Base-by-base conservation (phyloP, 2,888 invertebrate genomes). In the Itoplectis maculator region DNA sequence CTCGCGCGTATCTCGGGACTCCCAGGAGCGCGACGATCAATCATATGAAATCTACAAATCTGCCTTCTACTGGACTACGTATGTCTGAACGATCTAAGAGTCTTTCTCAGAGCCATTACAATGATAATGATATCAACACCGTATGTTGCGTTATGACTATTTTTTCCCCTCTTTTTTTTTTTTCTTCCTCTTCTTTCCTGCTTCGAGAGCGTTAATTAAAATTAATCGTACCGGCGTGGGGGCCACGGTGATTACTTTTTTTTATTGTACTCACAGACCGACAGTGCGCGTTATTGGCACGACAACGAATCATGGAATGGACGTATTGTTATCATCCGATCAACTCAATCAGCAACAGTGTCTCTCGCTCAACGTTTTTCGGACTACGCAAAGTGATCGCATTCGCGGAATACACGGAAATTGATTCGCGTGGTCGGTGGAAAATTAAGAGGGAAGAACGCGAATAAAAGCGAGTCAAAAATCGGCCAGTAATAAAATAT, bases 241-340 rank as follows among this genome's bases (percentile, higher is more conserved):
- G 15, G 35, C 49, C 49, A 65, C 49, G 47, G 18, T 69, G 78
- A 37, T 70, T n/a, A n/a, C n/a, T n/a, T n/a, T n/a, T n/a, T 74
- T 78, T 79, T 45, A 73, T 79, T 75, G 66, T 63, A 76, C 76
- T 72, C 68, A 79, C 59, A 69, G 54, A 72, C 72, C 75, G 76
- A 72, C 51, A 61, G 54, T 76, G 79, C 76, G 72, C 20, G 20
- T 68, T 51, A 73, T 72, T 61, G 59, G 73, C 66, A 75, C 59
- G 68, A 79, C 59, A 79, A 81, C 65, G 54, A 81, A 80, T 77
- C 73, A 83, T 83, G 81, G 78, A 83, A 78, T 81, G 78, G 70
- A 79, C 66, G 59, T 75, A 63, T 78, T n/a, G n/a, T n/a, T n/a
- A 47, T 20, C 5, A 61, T 61, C 49, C 74, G 59, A 75, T 75